A percentile compares a stretch with the other conserved stretches of the same genome.
These are phyloP conservation scores for Euphydryas editha DNA, from an alignment of 2,888 invertebrate species.

Conservation along the genomic window DNA sequence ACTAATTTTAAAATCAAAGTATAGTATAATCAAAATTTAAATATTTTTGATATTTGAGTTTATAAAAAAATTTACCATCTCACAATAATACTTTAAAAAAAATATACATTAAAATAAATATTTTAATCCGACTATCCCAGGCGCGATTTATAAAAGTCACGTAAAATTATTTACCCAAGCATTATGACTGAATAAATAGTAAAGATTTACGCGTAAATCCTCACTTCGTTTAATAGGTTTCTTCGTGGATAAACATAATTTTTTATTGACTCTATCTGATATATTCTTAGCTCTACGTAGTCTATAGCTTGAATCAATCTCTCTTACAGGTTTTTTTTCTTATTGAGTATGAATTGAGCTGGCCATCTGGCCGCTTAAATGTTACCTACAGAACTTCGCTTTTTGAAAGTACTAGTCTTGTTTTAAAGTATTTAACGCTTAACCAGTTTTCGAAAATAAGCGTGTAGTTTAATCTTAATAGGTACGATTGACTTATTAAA, in stretches of 20 bases:
- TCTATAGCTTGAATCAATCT: constrained; percentile 67
- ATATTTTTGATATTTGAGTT: neutral
- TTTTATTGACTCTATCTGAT: constrained; percentile 43
- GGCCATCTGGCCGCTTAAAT: constrained; percentile 51
- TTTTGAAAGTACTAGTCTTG: constrained; percentile 35
- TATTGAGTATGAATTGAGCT: constrained; percentile 54
- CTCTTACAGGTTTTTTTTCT: constrained; percentile 58
- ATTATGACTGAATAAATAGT: constrained; percentile 24
- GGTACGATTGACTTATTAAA: constrained; percentile 23
- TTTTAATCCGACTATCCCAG: constrained; percentile 7
- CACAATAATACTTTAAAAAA: too few species aligned
- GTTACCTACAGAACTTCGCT: constrained; percentile 18
- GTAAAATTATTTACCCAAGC: constrained; percentile 29
- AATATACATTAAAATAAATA: too few species aligned
- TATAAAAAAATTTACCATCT: neutral
- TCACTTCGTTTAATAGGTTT: constrained; percentile 11
- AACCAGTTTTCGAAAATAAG: constrained; percentile 27
- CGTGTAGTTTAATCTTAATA: constrained; percentile 24
- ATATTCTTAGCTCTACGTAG: constrained; percentile 45
- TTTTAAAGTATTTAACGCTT: constrained; percentile 32
- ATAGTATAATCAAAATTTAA: too few species aligned
- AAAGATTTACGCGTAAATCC: constrained; percentile 16
- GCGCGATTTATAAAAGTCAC: constrained; percentile 25
- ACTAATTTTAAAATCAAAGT: neutral
- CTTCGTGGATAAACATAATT: constrained; percentile 21